phyloP scores from a whole-genome alignment of 2,113 vertebrate species.

The Grammatotria lemairii region DNA sequence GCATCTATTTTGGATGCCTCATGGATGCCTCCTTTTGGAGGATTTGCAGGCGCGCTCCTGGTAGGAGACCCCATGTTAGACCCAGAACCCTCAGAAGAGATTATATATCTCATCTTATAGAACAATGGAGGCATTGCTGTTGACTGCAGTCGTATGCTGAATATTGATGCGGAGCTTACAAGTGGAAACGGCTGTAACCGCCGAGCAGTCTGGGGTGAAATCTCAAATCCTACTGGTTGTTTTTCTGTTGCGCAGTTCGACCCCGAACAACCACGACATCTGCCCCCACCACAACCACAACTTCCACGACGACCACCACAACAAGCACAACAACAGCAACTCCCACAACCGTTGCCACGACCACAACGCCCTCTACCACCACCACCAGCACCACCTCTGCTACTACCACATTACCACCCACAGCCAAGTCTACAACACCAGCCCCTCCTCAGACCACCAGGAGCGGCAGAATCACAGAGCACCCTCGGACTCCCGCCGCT shows the following conservation, averaged over 20 bases:
- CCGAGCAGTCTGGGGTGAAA: not conserved
- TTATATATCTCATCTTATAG: not conserved
- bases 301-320: not conserved
- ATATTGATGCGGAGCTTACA: not conserved
- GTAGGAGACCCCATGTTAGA: not conserved
- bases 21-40: not conserved
- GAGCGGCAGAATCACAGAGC: not conserved
- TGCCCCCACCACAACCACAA: slow-evolving; percentile 45
- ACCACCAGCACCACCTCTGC: not conserved
- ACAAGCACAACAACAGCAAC: not conserved
- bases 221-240: not conserved
- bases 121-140: not conserved
- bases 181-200: not conserved
- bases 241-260: slow-evolving; percentile 48
- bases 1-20: not conserved
- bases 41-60: not conserved
- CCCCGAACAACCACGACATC: slow-evolving; percentile 56
- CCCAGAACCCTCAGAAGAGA: not conserved
- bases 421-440: not conserved
- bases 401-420: not conserved
- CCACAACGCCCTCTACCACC: not conserved
- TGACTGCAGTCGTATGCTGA: not conserved
- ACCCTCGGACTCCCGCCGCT: not conserved
- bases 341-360: not conserved
- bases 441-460: slow-evolving; percentile 22